Conservation (phyloP, 2,888 invertebrate species). For the Hartigia nigra region DNA sequence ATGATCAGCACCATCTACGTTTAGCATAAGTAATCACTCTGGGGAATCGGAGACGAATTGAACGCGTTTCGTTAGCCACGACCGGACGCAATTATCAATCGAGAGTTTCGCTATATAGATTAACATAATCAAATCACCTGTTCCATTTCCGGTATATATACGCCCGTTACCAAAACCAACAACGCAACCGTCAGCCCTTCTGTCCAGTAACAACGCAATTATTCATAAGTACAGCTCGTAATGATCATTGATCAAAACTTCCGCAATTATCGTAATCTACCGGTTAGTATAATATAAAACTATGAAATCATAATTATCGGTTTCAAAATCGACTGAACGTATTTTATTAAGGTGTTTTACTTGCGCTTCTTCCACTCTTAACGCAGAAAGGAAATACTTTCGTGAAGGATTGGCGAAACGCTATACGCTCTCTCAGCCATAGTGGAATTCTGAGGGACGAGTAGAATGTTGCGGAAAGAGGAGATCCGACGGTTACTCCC, state of each 20-base stretch:
- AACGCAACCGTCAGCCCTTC: slow-evolving; percentile 4
- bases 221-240: slow-evolving; percentile 30
- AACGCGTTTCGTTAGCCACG: slow-evolving; percentile 1
- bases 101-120: slow-evolving; percentile 48
- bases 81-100: slow-evolving; percentile 55
- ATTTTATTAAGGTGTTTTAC: too few relatives aligned
- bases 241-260: neutral
- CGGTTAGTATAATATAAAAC: too few relatives aligned
- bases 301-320: too few relatives aligned
- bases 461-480: too few relatives aligned
- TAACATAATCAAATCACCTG: slow-evolving; percentile 56
- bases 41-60: slow-evolving; percentile 36
- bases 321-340: too few relatives aligned
- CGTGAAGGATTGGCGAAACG: too few relatives aligned
- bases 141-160: slow-evolving; percentile 10
- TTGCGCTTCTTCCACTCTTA: too few relatives aligned
- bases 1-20: slow-evolving; percentile 24
- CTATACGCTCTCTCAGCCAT: too few relatives aligned
- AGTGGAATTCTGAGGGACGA: too few relatives aligned
- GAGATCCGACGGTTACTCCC: neutral
- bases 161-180: slow-evolving; percentile 28
- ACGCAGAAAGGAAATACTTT: too few relatives aligned
- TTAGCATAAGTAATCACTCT: slow-evolving; percentile 60
- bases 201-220: slow-evolving; percentile 32
- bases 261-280: neutral